Evolutionary conservation across 2,797 vertebrate species (phyloP).

Genomic region (Myotis daubentonii): DNA sequence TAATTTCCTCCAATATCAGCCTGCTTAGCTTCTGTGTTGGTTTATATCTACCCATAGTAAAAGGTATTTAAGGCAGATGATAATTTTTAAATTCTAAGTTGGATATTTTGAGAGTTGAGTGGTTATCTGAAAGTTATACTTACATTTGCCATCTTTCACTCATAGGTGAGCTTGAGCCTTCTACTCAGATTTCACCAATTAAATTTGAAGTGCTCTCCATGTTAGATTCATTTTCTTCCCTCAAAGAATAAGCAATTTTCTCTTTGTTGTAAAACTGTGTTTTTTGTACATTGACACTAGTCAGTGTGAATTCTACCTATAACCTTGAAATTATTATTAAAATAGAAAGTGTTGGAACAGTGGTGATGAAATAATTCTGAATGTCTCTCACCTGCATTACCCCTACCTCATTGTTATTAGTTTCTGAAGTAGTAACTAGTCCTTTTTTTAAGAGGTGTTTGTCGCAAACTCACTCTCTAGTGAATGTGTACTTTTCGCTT

Average conservation of each 20-base stretch:
- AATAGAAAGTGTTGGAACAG: constrained; percentile 19
- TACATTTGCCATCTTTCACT: background rate
- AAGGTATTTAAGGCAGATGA: background rate
- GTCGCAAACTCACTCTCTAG: background rate
- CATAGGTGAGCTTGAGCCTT: constrained; percentile 17
- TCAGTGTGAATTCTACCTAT: constrained; percentile 43
- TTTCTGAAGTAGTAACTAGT: background rate
- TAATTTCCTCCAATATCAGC: background rate
- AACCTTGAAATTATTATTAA: constrained; percentile 29
- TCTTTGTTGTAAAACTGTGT: constrained; percentile 29
- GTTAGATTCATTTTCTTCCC: constrained; percentile 16
- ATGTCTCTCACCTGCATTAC: background rate
- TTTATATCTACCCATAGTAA: background rate
- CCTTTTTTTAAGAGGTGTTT: background rate
- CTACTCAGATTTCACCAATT: constrained; percentile 22
- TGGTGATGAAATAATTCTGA: constrained; percentile 50
- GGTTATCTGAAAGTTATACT: background rate
- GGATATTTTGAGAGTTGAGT: background rate
- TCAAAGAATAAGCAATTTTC: constrained; percentile 32
- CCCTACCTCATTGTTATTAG: constrained; percentile 20
- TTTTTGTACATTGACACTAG: constrained; percentile 23
- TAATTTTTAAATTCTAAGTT: constrained; percentile 51
- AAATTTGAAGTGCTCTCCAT: constrained; percentile 12
- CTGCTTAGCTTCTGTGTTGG: background rate
- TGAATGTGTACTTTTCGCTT: background rate